Percentiles rank a stretch among this genome's conserved stretches.
These are phyloP conservation scores for Chamaetylas fuelleborni DNA, from an alignment of 2,113 vertebrate genomes.

Conservation along the genomic window DNA sequence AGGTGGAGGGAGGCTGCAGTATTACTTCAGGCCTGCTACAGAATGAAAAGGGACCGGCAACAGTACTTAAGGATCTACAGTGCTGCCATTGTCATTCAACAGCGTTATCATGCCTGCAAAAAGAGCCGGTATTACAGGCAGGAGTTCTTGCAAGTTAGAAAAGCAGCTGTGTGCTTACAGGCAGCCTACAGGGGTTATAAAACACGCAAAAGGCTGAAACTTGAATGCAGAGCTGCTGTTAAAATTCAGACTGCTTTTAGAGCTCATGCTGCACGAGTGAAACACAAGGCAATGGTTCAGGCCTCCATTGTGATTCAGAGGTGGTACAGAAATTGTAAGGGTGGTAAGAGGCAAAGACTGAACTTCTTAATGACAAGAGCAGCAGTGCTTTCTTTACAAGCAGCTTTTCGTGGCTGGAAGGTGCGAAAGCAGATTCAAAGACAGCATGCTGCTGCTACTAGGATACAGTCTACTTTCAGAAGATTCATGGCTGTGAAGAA, in stretches of 20 bases:
- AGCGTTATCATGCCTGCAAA: conserved; percentile 65
- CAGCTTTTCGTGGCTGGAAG: conserved; percentile 76
- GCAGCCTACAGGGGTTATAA: conserved; percentile 77
- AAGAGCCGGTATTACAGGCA: conserved; percentile 33
- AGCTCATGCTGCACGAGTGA: conserved; percentile 66
- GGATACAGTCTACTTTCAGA: conserved; percentile 82
- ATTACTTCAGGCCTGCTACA: conserved; percentile 80
- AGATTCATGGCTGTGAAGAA: conserved; percentile 55
- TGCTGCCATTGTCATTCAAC: conserved; percentile 77
- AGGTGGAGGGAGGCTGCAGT: conserved; percentile 49
- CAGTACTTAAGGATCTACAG: conserved; percentile 38
- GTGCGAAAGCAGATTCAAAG: conserved; percentile 68
- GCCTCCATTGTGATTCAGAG: conserved; percentile 80
- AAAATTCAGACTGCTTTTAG: conserved; percentile 84
- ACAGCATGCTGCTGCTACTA: conserved; percentile 66
- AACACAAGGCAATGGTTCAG: conserved; percentile 44
- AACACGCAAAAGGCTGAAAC: conserved; percentile 63
- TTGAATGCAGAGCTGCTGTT: conserved; percentile 67
- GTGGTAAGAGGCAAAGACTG: conserved; percentile 32
- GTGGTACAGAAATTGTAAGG: conserved; percentile 75
- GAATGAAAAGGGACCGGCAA: conserved; percentile 72
- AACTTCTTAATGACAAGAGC: conserved; percentile 67
- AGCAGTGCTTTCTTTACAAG: conserved; percentile 79
- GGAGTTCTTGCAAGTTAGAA: conserved; percentile 53
- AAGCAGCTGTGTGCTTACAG: conserved; percentile 77